A percentile compares a stretch with the other conserved stretches of the same genome.
Evolutionary conservation across 2,888 invertebrate species (phyloP).

Genomic region (Agrotis clavis): DNA sequence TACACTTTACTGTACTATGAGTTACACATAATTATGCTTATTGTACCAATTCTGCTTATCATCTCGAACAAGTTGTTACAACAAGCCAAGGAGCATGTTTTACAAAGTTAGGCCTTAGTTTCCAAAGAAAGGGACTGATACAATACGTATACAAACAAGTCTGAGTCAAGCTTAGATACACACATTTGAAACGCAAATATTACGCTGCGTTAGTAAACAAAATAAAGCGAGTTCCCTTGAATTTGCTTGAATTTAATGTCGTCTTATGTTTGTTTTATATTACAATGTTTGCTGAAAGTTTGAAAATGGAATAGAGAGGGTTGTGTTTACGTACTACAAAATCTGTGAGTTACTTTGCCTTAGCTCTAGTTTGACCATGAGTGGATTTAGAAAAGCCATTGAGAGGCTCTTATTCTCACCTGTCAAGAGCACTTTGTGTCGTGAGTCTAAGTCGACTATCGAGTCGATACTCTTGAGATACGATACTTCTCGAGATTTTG

Average conservation of each 20-base stretch:
- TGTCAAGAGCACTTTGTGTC: neutral
- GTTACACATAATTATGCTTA: neutral
- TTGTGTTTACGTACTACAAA: neutral
- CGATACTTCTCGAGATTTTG: constrained; percentile 11
- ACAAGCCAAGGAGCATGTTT: constrained; percentile 20
- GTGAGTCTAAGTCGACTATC: neutral
- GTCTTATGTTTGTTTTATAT: constrained; percentile 75
- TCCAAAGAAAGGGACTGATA: constrained; percentile 53
- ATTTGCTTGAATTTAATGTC: constrained; percentile 73
- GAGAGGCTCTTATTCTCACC: neutral
- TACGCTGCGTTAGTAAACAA: constrained; percentile 68
- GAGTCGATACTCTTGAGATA: no score
- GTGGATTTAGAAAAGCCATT: constrained; percentile 6
- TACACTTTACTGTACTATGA: neutral
- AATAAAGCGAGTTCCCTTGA: constrained; percentile 72
- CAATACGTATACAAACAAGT: constrained; percentile 64
- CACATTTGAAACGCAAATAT: constrained; percentile 74
- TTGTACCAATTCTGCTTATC: constrained; percentile 40
- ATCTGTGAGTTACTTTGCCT: neutral
- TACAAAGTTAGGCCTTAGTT: constrained; percentile 43
- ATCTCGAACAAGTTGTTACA: constrained; percentile 37
- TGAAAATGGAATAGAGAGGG: constrained; percentile 10
- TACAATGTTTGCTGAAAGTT: constrained; percentile 64
- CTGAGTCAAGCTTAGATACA: constrained; percentile 64
- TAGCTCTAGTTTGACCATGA: neutral